Evolutionary conservation across 2,888 invertebrate genomes (phyloP).

Genomic region (Glaucopsyche alexis): DNA sequence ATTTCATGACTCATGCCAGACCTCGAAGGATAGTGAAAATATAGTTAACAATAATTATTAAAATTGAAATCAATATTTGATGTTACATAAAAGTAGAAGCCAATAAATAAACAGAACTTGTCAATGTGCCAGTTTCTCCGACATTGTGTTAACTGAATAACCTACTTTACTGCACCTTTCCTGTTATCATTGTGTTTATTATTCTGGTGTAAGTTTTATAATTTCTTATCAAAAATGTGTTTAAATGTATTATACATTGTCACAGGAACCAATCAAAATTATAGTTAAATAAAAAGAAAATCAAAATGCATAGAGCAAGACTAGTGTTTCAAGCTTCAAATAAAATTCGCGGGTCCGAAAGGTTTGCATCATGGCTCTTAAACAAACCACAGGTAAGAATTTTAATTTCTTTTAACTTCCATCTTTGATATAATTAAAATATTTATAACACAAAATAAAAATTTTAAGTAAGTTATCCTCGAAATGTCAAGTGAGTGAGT

Average conservation of each 20-base stretch:
- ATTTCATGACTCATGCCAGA: background rate
- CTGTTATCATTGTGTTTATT: conserved; percentile 36
- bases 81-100: conserved; percentile 31
- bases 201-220: conserved; percentile 4
- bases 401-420: background rate
- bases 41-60: background rate
- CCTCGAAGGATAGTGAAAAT: background rate
- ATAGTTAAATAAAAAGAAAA: conserved; percentile 45
- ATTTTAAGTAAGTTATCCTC: no score
- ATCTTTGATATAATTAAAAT: background rate
- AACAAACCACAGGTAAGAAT: conserved; percentile 74
- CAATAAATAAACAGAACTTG: conserved; percentile 38
- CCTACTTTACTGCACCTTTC: conserved; percentile 50
- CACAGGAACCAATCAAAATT: conserved; percentile 36
- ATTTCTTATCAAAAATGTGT: background rate
- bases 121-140: conserved; percentile 46
- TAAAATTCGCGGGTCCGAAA: conserved; percentile 82
- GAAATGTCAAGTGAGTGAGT: no score
- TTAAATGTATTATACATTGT: background rate
- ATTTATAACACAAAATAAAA: no score
- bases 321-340: conserved; percentile 84
- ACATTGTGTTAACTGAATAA: conserved; percentile 47
- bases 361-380: conserved; percentile 90
- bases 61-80: background rate
- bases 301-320: conserved; percentile 89